phyloP scores from a whole-genome alignment of 2,888 invertebrate species.

The Brachypterus glaber region DNA sequence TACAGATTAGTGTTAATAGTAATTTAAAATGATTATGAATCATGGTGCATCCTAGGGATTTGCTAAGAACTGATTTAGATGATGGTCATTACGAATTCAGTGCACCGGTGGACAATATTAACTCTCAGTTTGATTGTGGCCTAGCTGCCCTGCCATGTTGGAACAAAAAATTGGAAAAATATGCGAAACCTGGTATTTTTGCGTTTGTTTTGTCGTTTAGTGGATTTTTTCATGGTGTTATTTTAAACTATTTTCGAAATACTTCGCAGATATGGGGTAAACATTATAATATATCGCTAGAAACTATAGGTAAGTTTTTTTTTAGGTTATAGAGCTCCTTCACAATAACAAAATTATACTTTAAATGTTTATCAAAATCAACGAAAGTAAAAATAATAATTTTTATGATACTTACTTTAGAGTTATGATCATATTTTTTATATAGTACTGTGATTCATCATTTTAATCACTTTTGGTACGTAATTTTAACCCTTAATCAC shows the following conservation, averaged over 20 bases:
- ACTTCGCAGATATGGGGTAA: conserved; percentile 44
- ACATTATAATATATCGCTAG: conserved; percentile 40
- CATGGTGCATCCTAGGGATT: conserved; percentile 35
- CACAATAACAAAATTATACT: no score
- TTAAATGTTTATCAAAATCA: no score
- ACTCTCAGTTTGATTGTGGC: conserved; percentile 43
- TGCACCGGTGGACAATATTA: conserved; percentile 27
- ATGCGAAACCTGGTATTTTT: conserved; percentile 42
- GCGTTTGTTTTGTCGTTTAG: conserved; percentile 38
- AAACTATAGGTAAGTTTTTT: conserved; percentile 39
- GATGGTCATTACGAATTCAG: conserved; percentile 25
- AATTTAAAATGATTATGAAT: no score
- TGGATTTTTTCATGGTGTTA: conserved; percentile 40
- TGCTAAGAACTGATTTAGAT: conserved; percentile 32
- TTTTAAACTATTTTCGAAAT: conserved; percentile 43
- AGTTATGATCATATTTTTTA: no score
- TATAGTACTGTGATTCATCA: no score
- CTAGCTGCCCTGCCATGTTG: conserved; percentile 40
- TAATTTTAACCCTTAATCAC: no score
- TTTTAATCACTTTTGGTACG: no score
- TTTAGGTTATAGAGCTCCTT: no score
- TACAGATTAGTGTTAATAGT: no score
- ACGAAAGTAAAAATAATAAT: no score
- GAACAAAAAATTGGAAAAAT: conserved; percentile 37
- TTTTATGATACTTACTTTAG: no score